Percentiles rank a stretch among this genome's conserved stretches.
Evolutionary conservation across 1,140 invertebrate genomes (phyloP).

Genomic region (Chironomus striatipennis): DNA sequence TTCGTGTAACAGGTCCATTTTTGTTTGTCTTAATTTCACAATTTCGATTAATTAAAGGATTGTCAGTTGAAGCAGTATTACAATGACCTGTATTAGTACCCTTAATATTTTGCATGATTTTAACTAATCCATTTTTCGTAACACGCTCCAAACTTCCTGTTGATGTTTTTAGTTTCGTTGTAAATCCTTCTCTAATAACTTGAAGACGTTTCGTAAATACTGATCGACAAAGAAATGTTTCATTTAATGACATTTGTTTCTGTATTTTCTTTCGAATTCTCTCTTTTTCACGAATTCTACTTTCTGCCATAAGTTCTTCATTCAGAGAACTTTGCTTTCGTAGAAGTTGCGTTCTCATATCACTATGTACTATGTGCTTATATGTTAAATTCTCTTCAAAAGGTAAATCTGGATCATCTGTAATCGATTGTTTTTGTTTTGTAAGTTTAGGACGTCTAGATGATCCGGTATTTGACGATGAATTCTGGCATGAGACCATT

Average conservation of each 20-base stretch:
- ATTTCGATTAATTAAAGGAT: neutral
- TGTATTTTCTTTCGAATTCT: constrained; percentile 74
- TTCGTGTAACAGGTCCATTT: neutral
- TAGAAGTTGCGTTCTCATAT: constrained; percentile 36
- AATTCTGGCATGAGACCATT: constrained; percentile 29
- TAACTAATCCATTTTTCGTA: constrained; percentile 62
- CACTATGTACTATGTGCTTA: neutral
- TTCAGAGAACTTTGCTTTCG: constrained; percentile 82
- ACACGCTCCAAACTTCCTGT: constrained; percentile 73
- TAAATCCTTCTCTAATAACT: constrained; percentile 72
- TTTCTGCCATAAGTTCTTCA: constrained; percentile 78
- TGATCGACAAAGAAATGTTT: constrained; percentile 71
- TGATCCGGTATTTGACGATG: neutral
- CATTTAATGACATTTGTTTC: constrained; percentile 80
- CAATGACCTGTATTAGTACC: constrained; percentile 29
- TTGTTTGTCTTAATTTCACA: neutral
- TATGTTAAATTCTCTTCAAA: neutral
- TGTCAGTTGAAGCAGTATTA: neutral
- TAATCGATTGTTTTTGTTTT: constrained; percentile 72
- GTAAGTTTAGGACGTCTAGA: constrained; percentile 50
- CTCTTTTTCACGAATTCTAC: constrained; percentile 73
- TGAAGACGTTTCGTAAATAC: constrained; percentile 69
- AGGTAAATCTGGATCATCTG: constrained; percentile 43
- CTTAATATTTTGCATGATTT: constrained; percentile 68
- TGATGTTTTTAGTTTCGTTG: constrained; percentile 68